Conservation (phyloP, 2,888 invertebrate genomes). For the Cyclophora albipunctata region DNA sequence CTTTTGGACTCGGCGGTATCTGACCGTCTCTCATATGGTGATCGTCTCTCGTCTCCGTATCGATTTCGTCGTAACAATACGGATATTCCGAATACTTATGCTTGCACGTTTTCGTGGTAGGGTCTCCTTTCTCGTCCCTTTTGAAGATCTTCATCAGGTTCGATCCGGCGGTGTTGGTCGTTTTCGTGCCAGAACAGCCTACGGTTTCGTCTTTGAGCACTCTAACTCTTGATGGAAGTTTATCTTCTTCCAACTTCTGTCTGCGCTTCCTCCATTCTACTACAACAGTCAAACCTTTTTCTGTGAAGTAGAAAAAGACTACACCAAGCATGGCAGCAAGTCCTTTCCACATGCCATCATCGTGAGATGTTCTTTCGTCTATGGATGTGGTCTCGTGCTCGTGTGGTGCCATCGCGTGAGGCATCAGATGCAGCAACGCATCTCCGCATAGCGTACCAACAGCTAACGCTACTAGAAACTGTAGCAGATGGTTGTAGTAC, state of each 20-base stretch:
- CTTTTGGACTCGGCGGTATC: conserved; percentile 58
- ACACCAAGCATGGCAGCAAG: conserved; percentile 87
- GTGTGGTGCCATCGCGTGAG: conserved; percentile 81
- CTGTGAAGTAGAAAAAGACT: conserved; percentile 92
- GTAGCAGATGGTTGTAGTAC: conserved; percentile 91
- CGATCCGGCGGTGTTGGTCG: conserved; percentile 52
- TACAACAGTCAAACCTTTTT: conserved; percentile 85
- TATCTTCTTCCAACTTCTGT: conserved; percentile 79
- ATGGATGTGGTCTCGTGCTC: conserved; percentile 29
- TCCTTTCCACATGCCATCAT: conserved; percentile 89
- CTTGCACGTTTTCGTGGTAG: conserved; percentile 83
- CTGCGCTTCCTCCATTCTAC: conserved; percentile 87
- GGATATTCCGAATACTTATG: conserved; percentile 93
- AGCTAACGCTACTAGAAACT: conserved; percentile 94
- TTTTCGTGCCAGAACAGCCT: conserved; percentile 55
- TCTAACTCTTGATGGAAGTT: conserved; percentile 80
- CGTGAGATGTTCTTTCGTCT: conserved; percentile 58
- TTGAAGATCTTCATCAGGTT: conserved; percentile 63
- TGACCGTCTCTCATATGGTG: conserved; percentile 69
- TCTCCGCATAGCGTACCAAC: conserved; percentile 94
- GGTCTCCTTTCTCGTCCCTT: conserved; percentile 56
- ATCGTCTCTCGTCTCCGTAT: conserved; percentile 81
- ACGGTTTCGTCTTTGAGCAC: conserved; percentile 82
- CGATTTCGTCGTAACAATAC: conserved; percentile 90
- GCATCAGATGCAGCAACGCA: conserved; percentile 92